Conservation (phyloP, 2,797 vertebrate species). For the Tachyglossus aculeatus region DNA sequence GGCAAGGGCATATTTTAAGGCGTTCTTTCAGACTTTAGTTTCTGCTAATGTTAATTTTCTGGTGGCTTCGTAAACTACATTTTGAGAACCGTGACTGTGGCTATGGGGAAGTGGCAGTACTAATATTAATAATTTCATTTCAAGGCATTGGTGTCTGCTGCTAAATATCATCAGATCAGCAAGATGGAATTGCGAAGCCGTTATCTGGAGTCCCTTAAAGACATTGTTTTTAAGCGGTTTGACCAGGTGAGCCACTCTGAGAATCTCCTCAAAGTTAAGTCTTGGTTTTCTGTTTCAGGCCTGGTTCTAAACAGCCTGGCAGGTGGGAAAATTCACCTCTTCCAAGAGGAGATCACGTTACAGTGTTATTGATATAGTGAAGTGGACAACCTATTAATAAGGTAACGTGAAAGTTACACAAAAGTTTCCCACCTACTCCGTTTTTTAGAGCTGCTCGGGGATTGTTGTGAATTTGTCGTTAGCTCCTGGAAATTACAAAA, state of each 20-base stretch:
- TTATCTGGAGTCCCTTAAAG: conserved; percentile 84
- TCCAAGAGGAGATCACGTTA: conserved; percentile 29
- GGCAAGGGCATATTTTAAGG: neutral
- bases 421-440: neutral
- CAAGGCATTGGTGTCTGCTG: conserved; percentile 86
- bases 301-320: conserved; percentile 34
- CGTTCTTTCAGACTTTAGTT: neutral
- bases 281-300: conserved; percentile 47
- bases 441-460: conserved; percentile 12
- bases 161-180: conserved; percentile 77
- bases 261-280: conserved; percentile 13
- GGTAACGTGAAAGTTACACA: conserved; percentile 30
- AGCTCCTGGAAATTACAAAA: neutral
- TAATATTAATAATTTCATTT: conserved; percentile 45
- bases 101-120: conserved; percentile 22
- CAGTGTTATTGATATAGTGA: conserved; percentile 33
- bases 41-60: neutral
- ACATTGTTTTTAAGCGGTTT: conserved; percentile 86
- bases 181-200: conserved; percentile 87
- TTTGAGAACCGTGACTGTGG: conserved; percentile 3
- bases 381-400: conserved; percentile 32
- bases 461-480: neutral
- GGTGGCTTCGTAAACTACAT: neutral
- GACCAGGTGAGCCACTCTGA: conserved; percentile 80
- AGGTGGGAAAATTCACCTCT: conserved; percentile 24